Conservation (phyloP, 2,797 vertebrate species). For the Pantherophis alleghaniensis region DNA sequence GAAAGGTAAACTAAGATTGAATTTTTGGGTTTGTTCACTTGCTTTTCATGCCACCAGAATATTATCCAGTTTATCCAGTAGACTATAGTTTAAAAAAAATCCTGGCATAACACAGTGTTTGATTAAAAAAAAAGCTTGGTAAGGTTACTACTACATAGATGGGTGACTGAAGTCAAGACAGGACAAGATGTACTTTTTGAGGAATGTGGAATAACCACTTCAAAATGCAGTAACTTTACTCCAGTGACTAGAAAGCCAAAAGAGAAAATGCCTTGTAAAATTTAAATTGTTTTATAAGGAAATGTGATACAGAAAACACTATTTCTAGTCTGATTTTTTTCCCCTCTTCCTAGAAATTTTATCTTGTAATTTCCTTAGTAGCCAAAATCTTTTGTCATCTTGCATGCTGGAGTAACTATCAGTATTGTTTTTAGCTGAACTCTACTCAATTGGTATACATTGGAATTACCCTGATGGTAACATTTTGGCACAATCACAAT, state of each 20-base stretch:
- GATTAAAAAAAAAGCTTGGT: background rate
- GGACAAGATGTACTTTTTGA: background rate
- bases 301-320: background rate
- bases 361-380: slow-evolving; percentile 6
- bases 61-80: background rate
- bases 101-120: background rate
- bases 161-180: background rate
- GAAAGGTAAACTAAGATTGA: background rate
- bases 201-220: background rate
- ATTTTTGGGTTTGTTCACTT: background rate
- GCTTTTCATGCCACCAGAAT: background rate
- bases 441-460: background rate
- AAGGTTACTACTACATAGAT: background rate
- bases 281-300: background rate
- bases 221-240: background rate
- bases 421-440: background rate
- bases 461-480: slow-evolving; percentile 25
- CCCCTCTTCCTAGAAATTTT: background rate
- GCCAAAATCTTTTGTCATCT: background rate
- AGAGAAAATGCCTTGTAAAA: background rate
- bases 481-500: background rate
- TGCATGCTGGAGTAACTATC: slow-evolving; percentile 8
- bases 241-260: background rate
- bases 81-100: background rate
- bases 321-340: background rate